phyloP scores from a whole-genome alignment of 2,113 vertebrate species.

The Neopipo cinnamomea region DNA sequence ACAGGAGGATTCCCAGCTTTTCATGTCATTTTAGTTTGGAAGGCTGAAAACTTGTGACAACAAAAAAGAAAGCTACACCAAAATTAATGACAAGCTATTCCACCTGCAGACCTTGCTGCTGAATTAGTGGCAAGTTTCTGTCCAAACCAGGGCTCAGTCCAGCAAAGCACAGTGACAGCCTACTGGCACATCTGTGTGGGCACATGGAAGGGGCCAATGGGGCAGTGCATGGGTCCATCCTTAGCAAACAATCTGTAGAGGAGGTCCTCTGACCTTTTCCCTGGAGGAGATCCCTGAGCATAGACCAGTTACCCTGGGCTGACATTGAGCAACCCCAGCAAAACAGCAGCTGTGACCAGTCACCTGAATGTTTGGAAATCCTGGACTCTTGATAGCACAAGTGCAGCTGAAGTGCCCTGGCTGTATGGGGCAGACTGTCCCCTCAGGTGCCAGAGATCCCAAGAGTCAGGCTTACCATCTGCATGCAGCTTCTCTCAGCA shows the following conservation, averaged over 20 bases:
- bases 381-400: background rate
- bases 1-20: background rate
- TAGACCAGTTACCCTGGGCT: background rate
- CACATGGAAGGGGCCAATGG: fast-evolving
- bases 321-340: background rate
- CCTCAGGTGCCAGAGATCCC: background rate
- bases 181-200: fast-evolving
- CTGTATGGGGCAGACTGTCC: background rate
- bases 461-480: fast-evolving
- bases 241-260: background rate
- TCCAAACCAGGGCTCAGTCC: background rate
- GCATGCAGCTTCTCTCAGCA: background rate
- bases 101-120: background rate
- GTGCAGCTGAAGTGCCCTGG: background rate
- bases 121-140: background rate
- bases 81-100: background rate
- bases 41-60: background rate
- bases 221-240: background rate
- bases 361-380: background rate
- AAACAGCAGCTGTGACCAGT: background rate
- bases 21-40: background rate
- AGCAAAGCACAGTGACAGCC: background rate
- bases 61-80: background rate
- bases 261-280: background rate
- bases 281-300: background rate